phyloP scores from a whole-genome alignment of 2,113 vertebrate species.

The Clinocottus analis region DNA sequence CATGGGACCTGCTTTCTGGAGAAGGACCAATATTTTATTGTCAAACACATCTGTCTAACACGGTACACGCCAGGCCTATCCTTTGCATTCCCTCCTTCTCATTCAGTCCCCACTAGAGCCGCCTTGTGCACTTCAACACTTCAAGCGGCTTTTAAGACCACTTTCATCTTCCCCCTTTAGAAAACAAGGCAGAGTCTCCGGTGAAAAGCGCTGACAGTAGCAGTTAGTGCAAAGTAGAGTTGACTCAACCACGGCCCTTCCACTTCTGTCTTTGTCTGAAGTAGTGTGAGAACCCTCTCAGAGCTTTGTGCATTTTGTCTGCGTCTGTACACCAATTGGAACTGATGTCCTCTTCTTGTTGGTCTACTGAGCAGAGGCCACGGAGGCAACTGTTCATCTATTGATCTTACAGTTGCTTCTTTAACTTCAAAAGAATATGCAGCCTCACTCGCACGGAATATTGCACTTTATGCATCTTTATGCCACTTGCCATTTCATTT shows the following conservation, averaged over 20 bases:
- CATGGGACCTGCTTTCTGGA: constrained; percentile 3
- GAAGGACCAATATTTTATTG: constrained; percentile 41
- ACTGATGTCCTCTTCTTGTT: constrained; percentile 11
- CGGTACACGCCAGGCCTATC: constrained; percentile 34
- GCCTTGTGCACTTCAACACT: constrained; percentile 65
- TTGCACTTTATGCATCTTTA: constrained; percentile 15
- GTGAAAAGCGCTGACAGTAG: constrained; percentile 76
- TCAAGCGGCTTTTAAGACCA: constrained; percentile 74
- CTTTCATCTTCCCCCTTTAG: constrained; percentile 78
- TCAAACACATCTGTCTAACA: constrained; percentile 47
- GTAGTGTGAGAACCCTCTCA: constrained; percentile 38
- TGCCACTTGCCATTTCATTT: background rate
- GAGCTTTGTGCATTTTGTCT: constrained; percentile 41
- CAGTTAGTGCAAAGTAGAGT: constrained; percentile 66
- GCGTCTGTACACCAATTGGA: constrained; percentile 34
- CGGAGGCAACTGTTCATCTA: constrained; percentile 51
- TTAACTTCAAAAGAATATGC: constrained; percentile 56
- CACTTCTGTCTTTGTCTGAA: constrained; percentile 60
- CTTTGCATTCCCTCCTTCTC: constrained; percentile 38
- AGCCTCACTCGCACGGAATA: background rate
- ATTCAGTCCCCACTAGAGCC: constrained; percentile 60
- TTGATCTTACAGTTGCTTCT: constrained; percentile 14
- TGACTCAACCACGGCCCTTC: constrained; percentile 55
- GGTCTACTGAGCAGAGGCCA: constrained; percentile 35
- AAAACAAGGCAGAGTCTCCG: constrained; percentile 74